Evolutionary conservation across 2,797 vertebrate species (phyloP), one percentile per base, ranked within the genome.

Genomic region (Threskiornis aethiopicus): DNA sequence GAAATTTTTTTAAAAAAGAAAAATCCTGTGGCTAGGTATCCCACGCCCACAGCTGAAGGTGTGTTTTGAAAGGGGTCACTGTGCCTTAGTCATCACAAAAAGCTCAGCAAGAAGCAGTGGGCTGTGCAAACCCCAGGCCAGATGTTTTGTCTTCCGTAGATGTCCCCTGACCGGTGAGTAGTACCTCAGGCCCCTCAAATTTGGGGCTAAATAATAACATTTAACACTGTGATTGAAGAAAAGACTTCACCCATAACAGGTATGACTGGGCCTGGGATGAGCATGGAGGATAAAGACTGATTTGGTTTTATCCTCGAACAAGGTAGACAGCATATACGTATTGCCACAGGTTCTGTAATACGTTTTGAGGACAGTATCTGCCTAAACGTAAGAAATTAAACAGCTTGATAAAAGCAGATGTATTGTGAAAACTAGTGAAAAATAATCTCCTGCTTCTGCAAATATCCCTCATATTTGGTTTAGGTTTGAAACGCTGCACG

Each of bases 121-220:
- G 73, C 73, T 33, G 57, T 22, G 26, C 47, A 81, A 35, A 49
- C 10, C 24, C 13, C 29, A 17, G 59, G 64, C 37, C 54, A 52
- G 75, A 6, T 7, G 26, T 57, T 72, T 72, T 25, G 17, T 21
- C 39, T 64, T 47, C 76, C 2, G 3, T 4, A 64, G 55, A 18
- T 2, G 2, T 16, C 26, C 16, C 22, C 22, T 37, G 51, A 13
- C 9, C 1, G 3, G 47, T 49, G 20, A 62, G 47, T 5, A 21
- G 47, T 25, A 22, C 31, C 33, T 59, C 79, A 29, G 10, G 31
- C n/a, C 26, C 26, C 47, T 54, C 31, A 22, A 19, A 49, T 44
- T 8, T 0, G 0, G 33, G 33, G 11, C 37, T 72, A 42, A 84
- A 33, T 29, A 47, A 37, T 29, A 16, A 17, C 8, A 18, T 66